Base-by-base conservation (phyloP, 2,888 invertebrate species). In the Spicauda simplicius region DNA sequence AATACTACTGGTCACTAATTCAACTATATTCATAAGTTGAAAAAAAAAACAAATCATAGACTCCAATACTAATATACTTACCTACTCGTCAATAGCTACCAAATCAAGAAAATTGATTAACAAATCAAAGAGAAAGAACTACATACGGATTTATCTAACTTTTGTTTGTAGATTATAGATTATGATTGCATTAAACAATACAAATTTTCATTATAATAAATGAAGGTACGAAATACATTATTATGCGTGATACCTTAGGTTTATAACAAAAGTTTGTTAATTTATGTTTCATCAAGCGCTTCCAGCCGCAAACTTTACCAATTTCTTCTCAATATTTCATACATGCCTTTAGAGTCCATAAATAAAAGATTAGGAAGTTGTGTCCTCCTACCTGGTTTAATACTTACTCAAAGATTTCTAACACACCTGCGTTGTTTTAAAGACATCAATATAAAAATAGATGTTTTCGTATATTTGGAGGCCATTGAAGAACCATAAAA, bases 181-280 rank as follows among this genome's bases (percentile, higher is more conserved):
- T 30, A 30, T 30, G 4, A 7, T 8, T 33, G 8, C 8, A 33
- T 8, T 33, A 33, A 33, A 33, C 33, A 33, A 33, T 33, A 33
- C 8, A 33, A 33, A 33, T 33, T 1, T 33, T 33, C 3, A 33
- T 33, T 1, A 33, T 33, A 1, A 33, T 8, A 14, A 45, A n/a
- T n/a, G 14, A 48, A 25, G 5, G 25, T 25, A 25, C 25, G 25
- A 25, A 25, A 25, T 5, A 25, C 5, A 25, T 25, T 25, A 25
- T 25, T n/a, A 16, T 48, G 55, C 10, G 19, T 11, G 19, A 11
- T 55, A 33, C 45, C 62, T 50, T 58, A 4, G 33, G 25, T 70
- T 70, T 75, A 72, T 72, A 74, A 71, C 66, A 66, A 78, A 81
- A 82, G 75, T 82, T 83, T 77, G 71, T 74, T 80, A 82, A 82